Base-by-base conservation (phyloP, 2,113 vertebrate species). In the Phaethornis superciliosus region DNA sequence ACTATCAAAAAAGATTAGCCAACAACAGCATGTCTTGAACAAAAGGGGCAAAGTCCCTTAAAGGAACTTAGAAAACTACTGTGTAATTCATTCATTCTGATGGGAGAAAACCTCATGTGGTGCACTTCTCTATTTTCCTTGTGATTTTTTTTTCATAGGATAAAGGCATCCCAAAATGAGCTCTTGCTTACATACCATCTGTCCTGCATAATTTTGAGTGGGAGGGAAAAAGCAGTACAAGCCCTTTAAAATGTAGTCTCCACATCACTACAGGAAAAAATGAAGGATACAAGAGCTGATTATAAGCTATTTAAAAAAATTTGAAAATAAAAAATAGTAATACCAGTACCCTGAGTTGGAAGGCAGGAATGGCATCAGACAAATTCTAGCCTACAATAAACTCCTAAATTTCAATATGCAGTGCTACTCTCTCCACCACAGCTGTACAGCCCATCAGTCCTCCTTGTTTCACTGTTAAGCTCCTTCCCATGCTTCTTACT, bases 101-200 rank as follows among this genome's bases (percentile, higher is more conserved):
- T n/a, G 68, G 12, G 12, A 46, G 60, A 81, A 89, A 80, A 8
- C 15, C 47, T 67, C 44, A 63, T n/a, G 32, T 46, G 9, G 37
- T 59, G 9, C 23, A 59, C 17, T 37, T 77, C 37, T 62, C 35
- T 64, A 28, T 85, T 62, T 72, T 46, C 42, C 22, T 70, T 90
- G 26, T 9, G 3, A 5, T 23, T 12, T 68, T 83, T 68, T 82
- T 80, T 88, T 19, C 5, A 2, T 10, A 88, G 51, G 64, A 72
- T 77, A 78, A 90, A 88, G 33, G 42, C 76, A 93, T 92, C 80
- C 83, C 80, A 86, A 94, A 91, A 88, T 55, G 79, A 0, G 15
- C 32, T 91, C 75, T 81, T 71, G 47, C 56, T 85, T 68, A 68
- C 81, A 80, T 30, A 42, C 93, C 93, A 94, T 95, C 89, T 96